Evolutionary conservation across 1,140 invertebrate species (phyloP).

Genomic region (Meloidogyne hapla): DNA sequence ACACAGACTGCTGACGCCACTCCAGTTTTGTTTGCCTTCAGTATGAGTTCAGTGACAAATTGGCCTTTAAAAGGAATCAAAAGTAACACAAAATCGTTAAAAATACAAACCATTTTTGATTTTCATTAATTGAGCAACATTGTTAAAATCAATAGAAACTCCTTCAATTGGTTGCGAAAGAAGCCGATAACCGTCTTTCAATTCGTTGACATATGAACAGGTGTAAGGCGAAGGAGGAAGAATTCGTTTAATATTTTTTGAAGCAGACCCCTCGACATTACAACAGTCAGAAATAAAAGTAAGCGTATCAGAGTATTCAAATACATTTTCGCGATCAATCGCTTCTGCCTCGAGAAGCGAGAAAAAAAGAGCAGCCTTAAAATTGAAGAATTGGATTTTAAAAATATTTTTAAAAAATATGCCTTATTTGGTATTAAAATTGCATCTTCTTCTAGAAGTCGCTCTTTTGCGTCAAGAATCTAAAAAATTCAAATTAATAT

Average conservation of each 20-base stretch:
- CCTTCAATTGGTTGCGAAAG: conserved; percentile 27
- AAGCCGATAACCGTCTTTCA: conserved; percentile 20
- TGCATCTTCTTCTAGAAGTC: conserved; percentile 16
- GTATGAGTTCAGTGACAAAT: conserved; percentile 29
- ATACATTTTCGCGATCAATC: conserved; percentile 2
- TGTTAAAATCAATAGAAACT: conserved; percentile 28
- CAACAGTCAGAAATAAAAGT: neutral
- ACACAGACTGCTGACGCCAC: conserved; percentile 21
- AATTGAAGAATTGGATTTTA: neutral
- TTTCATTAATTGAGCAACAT: conserved; percentile 22
- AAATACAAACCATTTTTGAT: conserved; percentile 9
- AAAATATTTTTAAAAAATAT: neutral
- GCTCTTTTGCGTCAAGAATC: conserved; percentile 29
- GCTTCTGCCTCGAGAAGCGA: conserved; percentile 24
- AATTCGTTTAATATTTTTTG: conserved; percentile 15
- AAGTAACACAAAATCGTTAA: neutral
- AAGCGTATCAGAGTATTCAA: neutral
- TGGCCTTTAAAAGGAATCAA: conserved; percentile 6
- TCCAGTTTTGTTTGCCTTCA: conserved; percentile 19
- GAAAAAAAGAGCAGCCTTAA: conserved; percentile 32
- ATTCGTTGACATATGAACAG: conserved; percentile 27
- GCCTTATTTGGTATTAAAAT: conserved; percentile 28
- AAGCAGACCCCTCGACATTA: neutral
- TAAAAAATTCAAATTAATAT: conserved; percentile 1
- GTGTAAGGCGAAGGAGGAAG: conserved; percentile 24